A percentile compares a stretch with the other conserved stretches of the same genome.
phyloP scores from a whole-genome alignment of 2,797 vertebrate species.

The Crossoptilon crossoptilon region DNA sequence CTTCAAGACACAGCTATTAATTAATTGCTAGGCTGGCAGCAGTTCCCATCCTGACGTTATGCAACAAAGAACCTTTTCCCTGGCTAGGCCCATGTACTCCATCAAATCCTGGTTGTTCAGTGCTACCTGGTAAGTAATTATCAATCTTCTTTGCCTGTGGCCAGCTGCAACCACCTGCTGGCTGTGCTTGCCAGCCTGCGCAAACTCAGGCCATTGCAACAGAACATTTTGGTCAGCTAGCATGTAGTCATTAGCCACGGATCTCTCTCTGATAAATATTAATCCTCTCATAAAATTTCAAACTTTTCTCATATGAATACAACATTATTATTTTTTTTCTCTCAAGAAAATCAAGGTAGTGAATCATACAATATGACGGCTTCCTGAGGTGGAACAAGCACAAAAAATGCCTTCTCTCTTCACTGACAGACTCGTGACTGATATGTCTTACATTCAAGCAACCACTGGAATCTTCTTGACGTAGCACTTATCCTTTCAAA shows the following conservation, averaged over 20 bases:
- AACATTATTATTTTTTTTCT: not conserved
- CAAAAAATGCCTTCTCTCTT: not conserved
- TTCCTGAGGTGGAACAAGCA: not conserved
- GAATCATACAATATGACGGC: not conserved
- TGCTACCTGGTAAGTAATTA: not conserved
- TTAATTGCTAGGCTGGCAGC: not conserved
- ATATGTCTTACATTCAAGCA: not conserved
- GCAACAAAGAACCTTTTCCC: not conserved
- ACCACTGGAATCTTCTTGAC: not conserved
- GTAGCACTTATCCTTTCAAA: not conserved
- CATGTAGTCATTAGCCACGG: not conserved
- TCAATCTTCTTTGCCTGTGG: not conserved
- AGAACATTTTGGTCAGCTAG: not conserved
- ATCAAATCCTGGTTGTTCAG: not conserved
- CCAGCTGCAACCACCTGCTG: not conserved
- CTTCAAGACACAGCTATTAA: not conserved
- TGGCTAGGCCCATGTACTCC: accelerated
- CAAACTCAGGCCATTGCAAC: not conserved
- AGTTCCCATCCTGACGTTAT: not conserved
- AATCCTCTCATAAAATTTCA: not conserved
- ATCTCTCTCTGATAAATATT: not conserved
- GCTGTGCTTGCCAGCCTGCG: not conserved
- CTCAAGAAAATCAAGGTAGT: not conserved
- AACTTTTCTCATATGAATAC: not conserved
- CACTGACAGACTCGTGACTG: not conserved